Percentiles rank a stretch among this genome's conserved stretches.
phyloP scores from a whole-genome alignment of 2,113 vertebrate genomes.

The Gobiocypris rarus region DNA sequence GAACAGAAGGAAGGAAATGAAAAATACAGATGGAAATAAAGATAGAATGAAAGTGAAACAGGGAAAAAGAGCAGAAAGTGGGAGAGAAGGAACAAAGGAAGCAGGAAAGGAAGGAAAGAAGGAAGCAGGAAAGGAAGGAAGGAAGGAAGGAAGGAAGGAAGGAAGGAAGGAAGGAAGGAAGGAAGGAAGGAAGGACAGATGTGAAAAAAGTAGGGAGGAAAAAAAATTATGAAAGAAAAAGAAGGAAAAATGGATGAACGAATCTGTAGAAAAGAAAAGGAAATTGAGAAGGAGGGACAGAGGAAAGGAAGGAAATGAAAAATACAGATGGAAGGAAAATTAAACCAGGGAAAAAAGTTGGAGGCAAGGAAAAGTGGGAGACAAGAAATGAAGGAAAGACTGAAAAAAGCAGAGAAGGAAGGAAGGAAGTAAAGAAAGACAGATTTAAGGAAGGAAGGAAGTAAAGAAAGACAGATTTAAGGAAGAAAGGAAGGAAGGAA shows the following conservation, averaged over 20 bases:
- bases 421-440: too few relatives aligned
- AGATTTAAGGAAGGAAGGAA: too few relatives aligned
- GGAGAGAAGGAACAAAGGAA: not conserved
- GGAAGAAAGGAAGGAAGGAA: not conserved
- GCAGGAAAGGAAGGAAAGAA: not conserved
- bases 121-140: fast-evolving
- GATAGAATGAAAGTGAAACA: not conserved
- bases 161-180: not conserved
- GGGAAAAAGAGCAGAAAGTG: not conserved
- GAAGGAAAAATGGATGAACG: not conserved
- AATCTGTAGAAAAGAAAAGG: not conserved
- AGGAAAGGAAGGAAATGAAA: not conserved
- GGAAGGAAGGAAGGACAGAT: not conserved
- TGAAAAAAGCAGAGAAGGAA: not conserved
- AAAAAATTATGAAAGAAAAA: too few relatives aligned
- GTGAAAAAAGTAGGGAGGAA: not conserved
- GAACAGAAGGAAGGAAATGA: not conserved
- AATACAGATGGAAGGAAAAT: not conserved
- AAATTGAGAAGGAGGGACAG: conserved; percentile 1
- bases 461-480: not conserved
- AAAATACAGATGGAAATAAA: too few relatives aligned
- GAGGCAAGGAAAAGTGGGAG: not conserved
- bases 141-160: not conserved
- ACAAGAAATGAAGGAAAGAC: not conserved
- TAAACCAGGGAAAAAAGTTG: not conserved